A percentile compares a stretch with the other conserved stretches of the same genome.
These are phyloP conservation scores for Saturnia pavonia DNA, from an alignment of 2,888 invertebrate species.

Conservation along the genomic window DNA sequence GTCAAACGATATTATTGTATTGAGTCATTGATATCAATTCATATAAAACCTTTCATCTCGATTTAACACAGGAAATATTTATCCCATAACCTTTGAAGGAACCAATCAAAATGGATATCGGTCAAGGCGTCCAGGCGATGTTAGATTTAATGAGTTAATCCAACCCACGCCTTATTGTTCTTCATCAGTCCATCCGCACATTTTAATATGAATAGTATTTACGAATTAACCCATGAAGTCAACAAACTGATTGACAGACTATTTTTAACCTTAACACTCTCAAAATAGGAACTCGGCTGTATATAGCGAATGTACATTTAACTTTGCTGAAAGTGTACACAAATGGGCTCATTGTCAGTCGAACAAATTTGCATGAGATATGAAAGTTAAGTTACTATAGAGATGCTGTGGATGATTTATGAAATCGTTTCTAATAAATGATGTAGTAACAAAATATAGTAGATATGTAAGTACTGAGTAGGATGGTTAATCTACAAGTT, in stretches of 20 bases:
- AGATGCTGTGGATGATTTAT: constrained; percentile 63
- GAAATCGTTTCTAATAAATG: constrained; percentile 28
- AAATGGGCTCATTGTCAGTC: constrained; percentile 76
- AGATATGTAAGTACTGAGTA: background rate
- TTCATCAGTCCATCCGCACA: constrained; percentile 69
- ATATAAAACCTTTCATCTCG: constrained; percentile 7
- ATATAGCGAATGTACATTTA: background rate
- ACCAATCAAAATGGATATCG: constrained; percentile 67
- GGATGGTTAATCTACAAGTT: background rate
- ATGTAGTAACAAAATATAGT: constrained; percentile 5
- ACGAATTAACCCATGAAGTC: constrained; percentile 32
- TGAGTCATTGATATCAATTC: background rate
- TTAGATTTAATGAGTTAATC: constrained; percentile 70
- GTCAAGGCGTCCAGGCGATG: constrained; percentile 76
- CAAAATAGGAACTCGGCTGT: constrained; percentile 25
- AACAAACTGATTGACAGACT: constrained; percentile 3
- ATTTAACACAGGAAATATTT: constrained; percentile 15
- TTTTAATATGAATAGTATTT: constrained; percentile 67
- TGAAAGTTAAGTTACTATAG: constrained; percentile 69
- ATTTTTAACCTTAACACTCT: constrained; percentile 29
- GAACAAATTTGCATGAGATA: constrained; percentile 76
- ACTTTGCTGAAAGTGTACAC: constrained; percentile 47
- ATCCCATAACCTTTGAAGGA: constrained; percentile 31
- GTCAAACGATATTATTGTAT: background rate
- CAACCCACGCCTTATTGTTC: constrained; percentile 79